Base-by-base conservation (phyloP, 2,888 invertebrate species). In the Tubulanus polymorphus region DNA sequence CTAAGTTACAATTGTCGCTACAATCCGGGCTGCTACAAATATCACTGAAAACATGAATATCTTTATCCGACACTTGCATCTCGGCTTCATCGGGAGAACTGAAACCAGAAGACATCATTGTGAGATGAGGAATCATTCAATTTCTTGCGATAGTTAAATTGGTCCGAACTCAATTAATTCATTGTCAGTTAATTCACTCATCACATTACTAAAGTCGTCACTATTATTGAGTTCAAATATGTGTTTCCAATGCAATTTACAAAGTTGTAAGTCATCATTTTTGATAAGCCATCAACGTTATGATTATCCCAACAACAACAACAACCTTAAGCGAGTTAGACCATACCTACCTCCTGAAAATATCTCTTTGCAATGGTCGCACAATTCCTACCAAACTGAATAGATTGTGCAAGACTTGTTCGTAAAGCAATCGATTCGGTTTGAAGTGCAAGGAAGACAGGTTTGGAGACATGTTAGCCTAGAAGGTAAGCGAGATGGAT, bases 381-480 rank as follows among this genome's bases (percentile, higher is more conserved):
- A 73, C 72, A 12, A 94, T 80, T 0, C 94, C 94, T 6, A 90
- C 85, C 35, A 97, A 75, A 26, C 87, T 85, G 53, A 95, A 84
- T 28, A 91, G 74, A 78, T 89, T 92, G 77, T 88, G 93, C 12
- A 96, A 71, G 0, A 96, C 90, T 81, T 96, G 94, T 70, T 95
- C 92, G 71, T 96, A 97, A 0, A 97, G 80, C 28, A 91, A 78
- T 37, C 72, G 70, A 79, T 97, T 97, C 0, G 87, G 89, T n/a
- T 88, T 87, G 76, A 88, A 96, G 79, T 96, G 94, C 0, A 88
- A 88, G 0, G 95, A 93, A 0, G 93, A 93, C 56, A 97, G 83
- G 82, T 97, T 97, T 0, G 97, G 97, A 15, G 94, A 94, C 97
- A 97, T 96, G 73, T 97, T 97, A 0, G 93, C 95, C 83, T 83